Evolutionary conservation across 2,888 invertebrate species (phyloP), one percentile per base, ranked within the genome.

Genomic region (Punctoribates punctum): DNA sequence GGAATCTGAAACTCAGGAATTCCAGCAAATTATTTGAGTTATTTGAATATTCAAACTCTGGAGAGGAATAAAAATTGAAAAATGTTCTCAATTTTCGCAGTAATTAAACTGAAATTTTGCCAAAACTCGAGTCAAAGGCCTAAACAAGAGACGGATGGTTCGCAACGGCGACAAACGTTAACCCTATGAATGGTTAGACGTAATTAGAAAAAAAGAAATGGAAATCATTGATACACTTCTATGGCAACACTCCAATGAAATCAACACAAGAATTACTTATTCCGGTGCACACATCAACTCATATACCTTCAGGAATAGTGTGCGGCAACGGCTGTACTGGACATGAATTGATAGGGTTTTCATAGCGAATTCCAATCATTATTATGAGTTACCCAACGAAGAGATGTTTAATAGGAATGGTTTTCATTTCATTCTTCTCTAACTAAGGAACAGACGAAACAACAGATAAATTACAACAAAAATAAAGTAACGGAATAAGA

Each of bases 221-320:
- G 17, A 48, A 48, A 48, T 48, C 46, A 48, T 48, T 48, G 46
- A 11, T 15, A 34, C 34, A 48, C 46, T 48, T 48, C 46, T 48
- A 48, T 48, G 46, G 46, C 46, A 48, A 48, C 46, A 48, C 46
- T 17, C 17, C 17, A 48, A 15, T 11, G 17, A 48, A 48, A 48
- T 48, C 46, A 48, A 48, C 46, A 48, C 46, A 48, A 48, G 46
- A 48, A 48, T 48, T 48, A 48, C 46, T 48, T 48, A 48, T 48
- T 48, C 46, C 46, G 46, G 46, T 48, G 46, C 4, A 17, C 46
- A 48, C 17, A 48, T 34, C 34, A 34, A 34, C 34, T 34, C 46
- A 48, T 48, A 48, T 48, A 48, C 46, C 46, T 48, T 17, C 46
- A 48, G 46, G 46, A 48, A 48, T 48, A 48, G 46, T 8, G 46